These are phyloP conservation scores for Oreotragus oreotragus DNA, from an alignment of 2,113 vertebrate species.

Conservation along the genomic window DNA sequence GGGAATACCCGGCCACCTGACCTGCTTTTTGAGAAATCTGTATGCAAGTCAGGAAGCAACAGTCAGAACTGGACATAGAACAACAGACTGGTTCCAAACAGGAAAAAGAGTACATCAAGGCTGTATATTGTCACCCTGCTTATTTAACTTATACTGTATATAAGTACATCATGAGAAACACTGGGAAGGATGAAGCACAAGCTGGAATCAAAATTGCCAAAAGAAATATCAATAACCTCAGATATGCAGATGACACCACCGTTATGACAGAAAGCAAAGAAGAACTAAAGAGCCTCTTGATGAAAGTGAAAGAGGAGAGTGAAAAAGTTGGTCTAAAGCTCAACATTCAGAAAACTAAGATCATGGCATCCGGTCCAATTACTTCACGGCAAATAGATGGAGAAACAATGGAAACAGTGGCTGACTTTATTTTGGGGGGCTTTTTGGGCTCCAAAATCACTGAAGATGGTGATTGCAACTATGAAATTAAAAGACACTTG, in stretches of 20 bases:
- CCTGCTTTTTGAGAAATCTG: not conserved
- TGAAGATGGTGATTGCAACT: not conserved
- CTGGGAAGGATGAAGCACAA: not conserved
- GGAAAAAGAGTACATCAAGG: no score
- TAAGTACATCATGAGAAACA: not conserved
- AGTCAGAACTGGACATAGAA: no score
- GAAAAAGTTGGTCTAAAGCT: no score
- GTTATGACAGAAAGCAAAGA: no score
- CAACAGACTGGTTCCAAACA: no score
- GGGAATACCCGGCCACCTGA: not conserved
- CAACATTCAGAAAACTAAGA: not conserved
- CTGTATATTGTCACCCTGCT: not conserved
- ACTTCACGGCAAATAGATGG: not conserved
- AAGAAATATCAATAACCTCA: not conserved
- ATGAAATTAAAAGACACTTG: not conserved
- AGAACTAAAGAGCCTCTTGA: no score
- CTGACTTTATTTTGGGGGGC: not conserved
- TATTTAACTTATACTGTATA: not conserved
- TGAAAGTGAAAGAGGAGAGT: no score
- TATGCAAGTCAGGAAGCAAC: not conserved
- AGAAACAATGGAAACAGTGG: not conserved
- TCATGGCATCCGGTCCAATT: fast-evolving
- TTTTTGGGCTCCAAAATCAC: not conserved
- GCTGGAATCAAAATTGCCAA: not conserved
- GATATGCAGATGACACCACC: not conserved